A percentile compares a stretch with the other conserved stretches of the same genome.
Conservation (phyloP, 1,140 invertebrate genomes). For the Luehdorfia chinensis region DNA sequence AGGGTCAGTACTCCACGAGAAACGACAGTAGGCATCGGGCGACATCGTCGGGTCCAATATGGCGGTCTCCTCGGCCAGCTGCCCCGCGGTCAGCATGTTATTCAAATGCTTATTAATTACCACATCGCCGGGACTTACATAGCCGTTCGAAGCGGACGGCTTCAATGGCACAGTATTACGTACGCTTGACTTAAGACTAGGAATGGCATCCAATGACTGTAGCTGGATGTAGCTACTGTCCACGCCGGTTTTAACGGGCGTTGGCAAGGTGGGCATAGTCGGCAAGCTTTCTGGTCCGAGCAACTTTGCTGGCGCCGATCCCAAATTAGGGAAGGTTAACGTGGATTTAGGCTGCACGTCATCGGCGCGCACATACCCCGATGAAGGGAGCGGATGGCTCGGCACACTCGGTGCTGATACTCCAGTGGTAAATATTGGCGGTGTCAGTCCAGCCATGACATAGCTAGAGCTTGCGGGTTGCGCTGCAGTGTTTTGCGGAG, state of each 20-base stretch:
- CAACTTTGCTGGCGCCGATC: constrained; percentile 39
- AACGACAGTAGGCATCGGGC: constrained; percentile 70
- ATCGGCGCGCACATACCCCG: constrained; percentile 56
- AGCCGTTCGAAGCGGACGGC: constrained; percentile 46
- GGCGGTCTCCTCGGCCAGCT: constrained; percentile 54
- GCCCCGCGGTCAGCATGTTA: constrained; percentile 49
- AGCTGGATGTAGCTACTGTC: constrained; percentile 66
- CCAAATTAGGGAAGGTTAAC: constrained; percentile 46
- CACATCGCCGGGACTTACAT: constrained; percentile 56
- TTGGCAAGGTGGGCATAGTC: constrained; percentile 60
- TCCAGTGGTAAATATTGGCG: constrained; percentile 52
- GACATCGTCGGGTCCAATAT: constrained; percentile 62
- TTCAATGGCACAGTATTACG: constrained; percentile 50
- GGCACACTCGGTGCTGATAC: constrained; percentile 23
- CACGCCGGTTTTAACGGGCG: constrained; percentile 43
- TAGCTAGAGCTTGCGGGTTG: constrained; percentile 58
- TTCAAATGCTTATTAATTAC: constrained; percentile 67
- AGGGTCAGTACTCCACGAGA: constrained; percentile 69
- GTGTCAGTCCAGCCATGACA: constrained; percentile 57
- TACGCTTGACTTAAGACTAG: constrained; percentile 54
- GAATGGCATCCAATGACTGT: constrained; percentile 56
- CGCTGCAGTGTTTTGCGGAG: constrained; percentile 25
- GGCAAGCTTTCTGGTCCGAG: constrained; percentile 66
- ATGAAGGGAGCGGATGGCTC: constrained; percentile 38
- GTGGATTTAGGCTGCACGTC: constrained; percentile 43